phyloP scores from a whole-genome alignment of 2,113 vertebrate genomes.

The Aramus guarauna region DNA sequence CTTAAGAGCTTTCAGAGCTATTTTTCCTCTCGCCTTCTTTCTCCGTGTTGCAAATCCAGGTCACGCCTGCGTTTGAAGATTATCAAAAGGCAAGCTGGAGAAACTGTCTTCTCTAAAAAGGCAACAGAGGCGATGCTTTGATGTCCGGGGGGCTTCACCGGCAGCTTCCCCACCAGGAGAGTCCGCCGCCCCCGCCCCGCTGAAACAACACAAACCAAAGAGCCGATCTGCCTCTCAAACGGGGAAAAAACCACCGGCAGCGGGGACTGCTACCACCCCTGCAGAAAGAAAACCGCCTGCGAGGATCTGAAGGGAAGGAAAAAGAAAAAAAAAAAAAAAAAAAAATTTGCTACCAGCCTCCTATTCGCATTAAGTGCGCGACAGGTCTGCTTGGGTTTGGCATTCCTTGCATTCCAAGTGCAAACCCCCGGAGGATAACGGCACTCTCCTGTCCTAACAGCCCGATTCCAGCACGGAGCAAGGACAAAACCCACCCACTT shows the following conservation, averaged over 20 bases:
- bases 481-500: neutral
- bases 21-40: neutral
- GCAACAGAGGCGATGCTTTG: neutral
- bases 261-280: accelerated
- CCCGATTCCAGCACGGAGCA: neutral
- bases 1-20: neutral
- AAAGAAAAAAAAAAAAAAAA: too few relatives aligned
- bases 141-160: neutral
- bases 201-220: neutral
- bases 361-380: accelerated
- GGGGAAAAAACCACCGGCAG: neutral
- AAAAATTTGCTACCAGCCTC: accelerated
- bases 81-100: constrained; percentile 44
- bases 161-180: neutral
- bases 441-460: neutral
- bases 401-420: neutral
- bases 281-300: accelerated
- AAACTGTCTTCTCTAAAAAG: neutral
- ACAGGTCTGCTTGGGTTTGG: accelerated
- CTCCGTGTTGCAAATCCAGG: neutral
- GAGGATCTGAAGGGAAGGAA: neutral
- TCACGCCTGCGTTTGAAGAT: constrained; percentile 18
- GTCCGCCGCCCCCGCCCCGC: neutral
- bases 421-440: neutral
- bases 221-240: accelerated